phyloP scores from a whole-genome alignment of 2,888 invertebrate genomes.

The Dasypogon diadema region DNA sequence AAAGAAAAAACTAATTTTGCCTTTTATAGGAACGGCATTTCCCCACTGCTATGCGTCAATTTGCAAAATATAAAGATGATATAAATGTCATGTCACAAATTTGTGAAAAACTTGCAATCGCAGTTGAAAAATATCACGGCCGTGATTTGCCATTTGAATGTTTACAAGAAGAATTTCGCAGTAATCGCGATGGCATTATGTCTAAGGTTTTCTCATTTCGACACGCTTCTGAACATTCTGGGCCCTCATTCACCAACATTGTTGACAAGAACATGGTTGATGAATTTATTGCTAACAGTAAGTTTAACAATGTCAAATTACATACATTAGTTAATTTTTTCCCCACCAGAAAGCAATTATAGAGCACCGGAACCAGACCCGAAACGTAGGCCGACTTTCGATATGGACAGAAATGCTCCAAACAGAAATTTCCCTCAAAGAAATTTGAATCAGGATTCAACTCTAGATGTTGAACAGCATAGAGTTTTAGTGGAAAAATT shows the following conservation, averaged over 20 bases:
- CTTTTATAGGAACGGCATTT: constrained; percentile 65
- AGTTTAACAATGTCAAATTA: constrained; percentile 5
- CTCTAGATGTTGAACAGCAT: constrained; percentile 63
- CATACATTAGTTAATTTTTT: background rate
- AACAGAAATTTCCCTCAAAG: constrained; percentile 2
- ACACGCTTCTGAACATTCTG: constrained; percentile 75
- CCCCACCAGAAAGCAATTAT: constrained; percentile 35
- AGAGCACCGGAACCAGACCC: constrained; percentile 54
- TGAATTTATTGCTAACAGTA: constrained; percentile 60
- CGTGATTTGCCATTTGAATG: constrained; percentile 77
- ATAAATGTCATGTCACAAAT: constrained; percentile 70
- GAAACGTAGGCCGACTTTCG: constrained; percentile 57
- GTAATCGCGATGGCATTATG: constrained; percentile 73
- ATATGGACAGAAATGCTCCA: constrained; percentile 33
- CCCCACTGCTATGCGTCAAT: constrained; percentile 72
- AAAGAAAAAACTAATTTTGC: no score
- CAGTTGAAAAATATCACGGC: constrained; percentile 81
- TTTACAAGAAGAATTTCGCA: constrained; percentile 76
- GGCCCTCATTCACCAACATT: constrained; percentile 72
- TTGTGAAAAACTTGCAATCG: constrained; percentile 74
- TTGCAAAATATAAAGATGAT: constrained; percentile 74
- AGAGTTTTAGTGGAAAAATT: constrained; percentile 65
- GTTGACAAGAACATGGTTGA: constrained; percentile 67
- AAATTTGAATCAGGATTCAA: constrained; percentile 9
- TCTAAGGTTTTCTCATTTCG: constrained; percentile 76